Percentiles rank a stretch among this genome's conserved stretches.
Conservation (phyloP, 2,797 vertebrate species). For the Moxostoma hubbsi region DNA sequence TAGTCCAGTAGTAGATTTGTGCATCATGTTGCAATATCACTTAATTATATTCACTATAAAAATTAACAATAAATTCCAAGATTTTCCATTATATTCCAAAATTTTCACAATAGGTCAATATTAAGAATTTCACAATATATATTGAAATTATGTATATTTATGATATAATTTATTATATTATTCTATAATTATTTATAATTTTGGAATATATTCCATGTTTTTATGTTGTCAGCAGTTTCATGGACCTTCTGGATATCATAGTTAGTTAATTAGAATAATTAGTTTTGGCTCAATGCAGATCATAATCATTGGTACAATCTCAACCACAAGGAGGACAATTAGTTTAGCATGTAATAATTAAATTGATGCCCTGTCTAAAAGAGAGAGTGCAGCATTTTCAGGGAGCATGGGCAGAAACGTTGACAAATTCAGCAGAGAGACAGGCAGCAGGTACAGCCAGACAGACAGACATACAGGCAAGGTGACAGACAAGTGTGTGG, state of each 20-base stretch:
- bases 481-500: conserved; percentile 52
- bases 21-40: too few relatives aligned
- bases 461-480: conserved; percentile 56
- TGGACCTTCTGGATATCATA: background rate
- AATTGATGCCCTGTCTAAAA: background rate
- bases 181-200: too few relatives aligned
- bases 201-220: too few relatives aligned
- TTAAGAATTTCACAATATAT: too few relatives aligned
- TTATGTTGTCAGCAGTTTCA: background rate
- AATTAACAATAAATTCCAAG: too few relatives aligned
- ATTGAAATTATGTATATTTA: too few relatives aligned
- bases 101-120: too few relatives aligned
- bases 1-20: too few relatives aligned
- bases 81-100: too few relatives aligned
- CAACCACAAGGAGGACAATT: conserved; percentile 11
- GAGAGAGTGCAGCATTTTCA: background rate
- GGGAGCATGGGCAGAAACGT: background rate
- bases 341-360: conserved; percentile 34
- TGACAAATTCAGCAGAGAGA: background rate
- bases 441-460: conserved; percentile 64
- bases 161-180: too few relatives aligned
- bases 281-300: conserved; percentile 5
- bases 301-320: background rate
- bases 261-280: background rate
- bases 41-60: too few relatives aligned